Base-by-base conservation (phyloP, 2,888 invertebrate species). In the Perizoma affinitatum region DNA sequence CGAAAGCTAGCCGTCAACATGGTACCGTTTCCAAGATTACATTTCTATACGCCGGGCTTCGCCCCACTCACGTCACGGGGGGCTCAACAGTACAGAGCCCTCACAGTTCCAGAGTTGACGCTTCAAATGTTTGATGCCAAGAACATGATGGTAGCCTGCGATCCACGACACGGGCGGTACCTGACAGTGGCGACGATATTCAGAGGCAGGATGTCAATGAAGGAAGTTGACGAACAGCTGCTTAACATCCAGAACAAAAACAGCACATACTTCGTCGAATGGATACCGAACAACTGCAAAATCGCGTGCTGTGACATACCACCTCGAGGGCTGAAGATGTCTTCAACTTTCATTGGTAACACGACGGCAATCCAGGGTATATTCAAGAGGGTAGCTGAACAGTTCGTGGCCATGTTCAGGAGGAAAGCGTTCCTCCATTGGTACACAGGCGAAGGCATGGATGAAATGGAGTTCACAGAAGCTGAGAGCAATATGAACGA, bases 391-490 rank as follows among this genome's bases (percentile, higher is more conserved):
- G 95, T 97, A 72, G 95, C 95, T 22, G 96, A 96, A 80, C 97
- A 97, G 85, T 97, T 97, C 80, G 95, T 96, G 57, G 96, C 97
- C 74, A 98, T 98, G 98, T 98, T 98, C 94, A 94, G 98, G 76
- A 95, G 98, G 78, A 98, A 97, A 93, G 98, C 98, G 79, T 98
- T 98, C 95, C 94, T 98, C 75, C 98, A 98, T 93, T 98, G 98
- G 98, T 98, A 97, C 90, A 97, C 97, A 42, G 97, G 97, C 58
- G 97, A 97, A 83, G 97, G 97, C 70, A 97, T 97, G 97, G 97
- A 97, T 78, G 97, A 97, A 82, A 96, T 96, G 96, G 97, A 97
- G 87, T 97, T 97, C 92, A 96, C 97, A 1, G 97, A 97, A 87
- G 97, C 97, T 0, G 97, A 97, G 83, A 96, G 96, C 79, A 98